Evolutionary conservation across 2,113 vertebrate genomes (phyloP), one percentile per base, ranked within the genome.

Genomic region (Catharus bicknelli): DNA sequence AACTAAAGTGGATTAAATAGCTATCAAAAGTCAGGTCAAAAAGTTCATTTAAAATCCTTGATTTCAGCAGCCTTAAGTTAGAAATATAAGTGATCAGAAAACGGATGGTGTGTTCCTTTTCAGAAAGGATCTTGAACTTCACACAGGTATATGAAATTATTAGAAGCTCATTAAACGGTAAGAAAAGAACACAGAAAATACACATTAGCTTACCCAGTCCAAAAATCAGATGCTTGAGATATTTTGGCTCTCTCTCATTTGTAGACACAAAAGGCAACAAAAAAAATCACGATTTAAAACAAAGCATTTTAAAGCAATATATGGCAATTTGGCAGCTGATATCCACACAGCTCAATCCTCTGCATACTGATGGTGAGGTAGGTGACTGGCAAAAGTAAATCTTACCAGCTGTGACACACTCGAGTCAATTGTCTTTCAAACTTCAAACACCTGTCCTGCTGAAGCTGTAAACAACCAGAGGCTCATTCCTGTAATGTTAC

Each of bases 211-310:
- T 81, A 70, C 38, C 16, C 8, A 27, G 11, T 54, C 29, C 64
- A 94, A 94, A 95, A 62, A 61, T 36, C 30, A 68, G 29, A 64
- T 13, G 55, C 29, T 59, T 62, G 54, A 62, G 38, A 87, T 23
- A 22, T 20, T 82, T 76, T 64, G 47, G 7, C 64, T 85, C 64
- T 77, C 40, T 48, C 19, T 70, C 54, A 84, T 38, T 25, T 50
- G 5, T 48, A n/a, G 5, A n/a, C 5, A 14, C 2, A 62, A 19
- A 77, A 50, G 8, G 18, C 26, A 83, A 18, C 11, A 40, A 16
- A 38, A 38, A 62, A 82, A 79, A 55, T 1, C 81, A 26, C 5
- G 25, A 27, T 4, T 45, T 22, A 12, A 59, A 90, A 5, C 14
- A 53, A 61, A 82, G 9, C 9, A 22, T 61, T 76, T 73, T 45